Conservation (phyloP, 2,888 invertebrate genomes). For the Caprella mutica region DNA sequence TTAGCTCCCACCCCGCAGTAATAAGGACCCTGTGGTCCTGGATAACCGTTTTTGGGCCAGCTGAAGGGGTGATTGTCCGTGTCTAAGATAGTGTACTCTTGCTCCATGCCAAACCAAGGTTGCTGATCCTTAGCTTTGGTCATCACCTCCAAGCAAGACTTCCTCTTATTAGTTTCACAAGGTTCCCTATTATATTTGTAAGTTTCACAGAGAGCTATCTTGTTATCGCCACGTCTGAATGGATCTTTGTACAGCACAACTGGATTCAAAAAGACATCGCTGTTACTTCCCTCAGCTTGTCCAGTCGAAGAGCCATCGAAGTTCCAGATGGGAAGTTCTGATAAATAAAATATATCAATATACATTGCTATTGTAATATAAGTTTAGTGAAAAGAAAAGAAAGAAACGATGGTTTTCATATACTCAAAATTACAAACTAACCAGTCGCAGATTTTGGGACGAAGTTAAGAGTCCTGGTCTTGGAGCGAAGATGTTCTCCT, state of each 20-base stretch:
- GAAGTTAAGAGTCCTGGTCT: conserved; percentile 74
- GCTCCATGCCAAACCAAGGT: conserved; percentile 90
- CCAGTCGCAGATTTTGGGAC: conserved; percentile 47
- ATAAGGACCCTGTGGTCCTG: conserved; percentile 94
- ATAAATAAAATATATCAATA: too few species aligned
- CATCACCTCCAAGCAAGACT: conserved; percentile 40
- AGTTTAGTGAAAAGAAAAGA: too few species aligned
- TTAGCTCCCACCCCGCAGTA: conserved; percentile 96
- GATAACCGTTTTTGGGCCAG: conserved; percentile 87
- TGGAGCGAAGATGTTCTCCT: conserved; percentile 73
- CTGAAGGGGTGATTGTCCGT: conserved; percentile 76
- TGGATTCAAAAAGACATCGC: conserved; percentile 46
- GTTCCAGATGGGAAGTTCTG: conserved; percentile 40
- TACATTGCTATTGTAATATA: too few species aligned
- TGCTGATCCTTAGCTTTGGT: conserved; percentile 57
- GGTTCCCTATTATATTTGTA: conserved; percentile 41
- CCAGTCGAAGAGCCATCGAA: conserved; percentile 41
- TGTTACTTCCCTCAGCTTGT: conserved; percentile 38
- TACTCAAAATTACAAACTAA: too few species aligned
- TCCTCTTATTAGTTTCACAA: conserved; percentile 42
- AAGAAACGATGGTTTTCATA: too few species aligned
- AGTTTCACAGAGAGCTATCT: conserved; percentile 79
- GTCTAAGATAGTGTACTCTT: conserved; percentile 80
- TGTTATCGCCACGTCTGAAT: conserved; percentile 44
- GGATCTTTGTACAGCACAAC: conserved; percentile 46